Evolutionary conservation across 2,888 invertebrate genomes (phyloP).

Genomic region (Mellilla xanthometata): DNA sequence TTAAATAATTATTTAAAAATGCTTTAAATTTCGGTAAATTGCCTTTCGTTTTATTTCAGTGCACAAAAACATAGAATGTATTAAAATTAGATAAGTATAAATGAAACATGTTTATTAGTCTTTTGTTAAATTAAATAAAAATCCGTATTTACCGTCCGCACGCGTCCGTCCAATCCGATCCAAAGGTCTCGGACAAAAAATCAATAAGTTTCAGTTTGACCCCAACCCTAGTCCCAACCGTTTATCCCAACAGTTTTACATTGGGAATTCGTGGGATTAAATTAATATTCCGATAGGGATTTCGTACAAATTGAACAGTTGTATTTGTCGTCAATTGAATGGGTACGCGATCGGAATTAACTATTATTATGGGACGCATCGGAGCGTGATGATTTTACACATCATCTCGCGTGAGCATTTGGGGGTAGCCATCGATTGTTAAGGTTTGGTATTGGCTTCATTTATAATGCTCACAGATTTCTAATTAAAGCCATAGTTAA

Average conservation of each 20-base stretch:
- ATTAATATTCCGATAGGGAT: conserved; percentile 43
- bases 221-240: conserved; percentile 14
- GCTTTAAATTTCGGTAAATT: no score
- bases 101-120: no score
- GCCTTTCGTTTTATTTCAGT: no score
- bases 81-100: no score
- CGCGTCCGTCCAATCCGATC: neutral
- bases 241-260: conserved; percentile 33
- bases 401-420: conserved; percentile 15
- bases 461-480: no score
- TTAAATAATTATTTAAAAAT: no score
- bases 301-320: conserved; percentile 22
- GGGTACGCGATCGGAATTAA: conserved; percentile 35
- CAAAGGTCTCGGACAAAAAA: neutral
- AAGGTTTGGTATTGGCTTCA: no score
- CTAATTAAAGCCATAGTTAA: no score
- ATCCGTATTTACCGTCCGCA: no score
- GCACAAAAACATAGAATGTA: no score
- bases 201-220: neutral
- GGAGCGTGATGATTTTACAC: conserved; percentile 36
- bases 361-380: conserved; percentile 35
- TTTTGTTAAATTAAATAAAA: no score
- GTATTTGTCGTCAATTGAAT: conserved; percentile 34
- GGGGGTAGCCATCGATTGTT: neutral
- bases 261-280: conserved; percentile 34